phyloP scores from a whole-genome alignment of 2,888 invertebrate genomes.

The Agrilus mali region DNA sequence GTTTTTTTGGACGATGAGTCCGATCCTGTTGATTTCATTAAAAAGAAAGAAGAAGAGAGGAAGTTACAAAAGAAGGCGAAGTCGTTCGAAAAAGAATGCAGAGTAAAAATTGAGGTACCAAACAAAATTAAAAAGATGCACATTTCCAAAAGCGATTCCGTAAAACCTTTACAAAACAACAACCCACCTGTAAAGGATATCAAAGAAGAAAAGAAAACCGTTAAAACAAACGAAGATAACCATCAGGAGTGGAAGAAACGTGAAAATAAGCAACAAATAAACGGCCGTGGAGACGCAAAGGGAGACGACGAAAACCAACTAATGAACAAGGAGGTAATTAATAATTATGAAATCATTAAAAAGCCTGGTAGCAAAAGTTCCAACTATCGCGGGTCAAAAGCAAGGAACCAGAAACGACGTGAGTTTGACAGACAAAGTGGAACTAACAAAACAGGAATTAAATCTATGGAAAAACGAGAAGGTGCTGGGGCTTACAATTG shows the following conservation, averaged over 20 bases:
- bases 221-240: conserved; percentile 21
- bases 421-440: conserved; percentile 86
- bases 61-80: conserved; percentile 63
- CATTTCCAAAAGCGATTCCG: conserved; percentile 48
- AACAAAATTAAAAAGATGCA: conserved; percentile 40
- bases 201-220: conserved; percentile 8
- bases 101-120: conserved; percentile 37
- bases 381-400: neutral
- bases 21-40: conserved; percentile 63
- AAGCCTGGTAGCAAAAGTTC: no score
- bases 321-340: conserved; percentile 26
- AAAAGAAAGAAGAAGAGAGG: conserved; percentile 58
- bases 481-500: conserved; percentile 85
- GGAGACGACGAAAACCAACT: conserved; percentile 25
- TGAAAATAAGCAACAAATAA: conserved; percentile 19
- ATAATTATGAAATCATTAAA: no score
- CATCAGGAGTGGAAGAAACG: conserved; percentile 22
- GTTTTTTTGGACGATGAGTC: conserved; percentile 66
- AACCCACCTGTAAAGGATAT: conserved; percentile 33
- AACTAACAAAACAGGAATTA: conserved; percentile 81
- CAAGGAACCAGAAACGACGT: conserved; percentile 34
- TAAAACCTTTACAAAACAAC: conserved; percentile 46
- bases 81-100: conserved; percentile 59
- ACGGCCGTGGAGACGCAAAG: conserved; percentile 22
- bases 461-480: conserved; percentile 78